Evolutionary conservation across 2,888 invertebrate genomes (phyloP), one percentile per base, ranked within the genome.

Genomic region (Onchidella celtica): DNA sequence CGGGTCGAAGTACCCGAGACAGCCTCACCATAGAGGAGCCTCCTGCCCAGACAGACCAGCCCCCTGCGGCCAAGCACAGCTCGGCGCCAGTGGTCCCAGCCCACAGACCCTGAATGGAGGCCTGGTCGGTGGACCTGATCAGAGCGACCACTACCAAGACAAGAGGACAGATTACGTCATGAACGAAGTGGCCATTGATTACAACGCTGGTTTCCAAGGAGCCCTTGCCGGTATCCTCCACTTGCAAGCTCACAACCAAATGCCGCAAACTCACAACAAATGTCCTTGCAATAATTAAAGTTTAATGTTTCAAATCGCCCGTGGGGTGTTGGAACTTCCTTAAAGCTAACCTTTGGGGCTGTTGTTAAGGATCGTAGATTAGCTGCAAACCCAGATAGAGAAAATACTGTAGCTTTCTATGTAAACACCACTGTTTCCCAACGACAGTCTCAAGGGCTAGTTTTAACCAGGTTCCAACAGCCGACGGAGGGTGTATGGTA

Each of bases 141-240:
- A 47, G 17, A 81, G 83, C 29, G 91, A 90, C 75, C 82, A 85
- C 57, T 89, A 89, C 73, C 79, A 81, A 9, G 77, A 77, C 57
- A 24, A 17, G 3, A 78, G 89, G 24, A 78, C 76, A 9, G 88
- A 90, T 69, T 89, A 88, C 83, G 83, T 85, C 36, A 83, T 82
- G 79, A 90, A 90, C 75, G 90, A 89, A 72, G 89, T 90, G 14
- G 88, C 90, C 9, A 82, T 84, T 36, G 89, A 89, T 78, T 90
- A 89, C 83, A 90, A 90, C 76, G 86, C 89, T 32, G 90, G 89
- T 9, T 90, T 89, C 87, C 90, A 90, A 78, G 81, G 84, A 0
- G 89, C 90, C 47, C 79, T 90, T 6, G 90, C 90, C 38, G 83
- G 77, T 24, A 83, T 83, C 36, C 70, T 76, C 34, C 80, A 83